Base-by-base conservation (phyloP, 2,113 vertebrate species). In the Zeus faber region DNA sequence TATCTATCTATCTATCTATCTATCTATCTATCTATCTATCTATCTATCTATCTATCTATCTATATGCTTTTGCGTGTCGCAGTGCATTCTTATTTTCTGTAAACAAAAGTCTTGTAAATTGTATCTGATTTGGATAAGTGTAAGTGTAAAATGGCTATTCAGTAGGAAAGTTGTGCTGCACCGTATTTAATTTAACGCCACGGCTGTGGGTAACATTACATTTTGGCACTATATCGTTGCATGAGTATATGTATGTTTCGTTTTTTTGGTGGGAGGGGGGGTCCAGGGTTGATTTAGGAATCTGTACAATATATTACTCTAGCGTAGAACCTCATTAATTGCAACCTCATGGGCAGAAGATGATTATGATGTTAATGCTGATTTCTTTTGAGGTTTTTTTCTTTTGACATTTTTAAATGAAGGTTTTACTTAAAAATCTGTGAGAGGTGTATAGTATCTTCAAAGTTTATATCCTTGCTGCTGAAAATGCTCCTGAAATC, bases 161-260 rank as follows among this genome's bases (percentile, higher is more conserved):
- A n/a, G n/a, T 20, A 22, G 18, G 10, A 44, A 22, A 44, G 6
- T 16, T 6, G 16, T 20, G 16, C 16, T 20, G 8, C 40, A 20
- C 9, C 3, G 2, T 2, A n/a, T 37, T 37, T 11, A 14, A 5
- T 37, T 37, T 37, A 2, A 37, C n/a, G 33, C 33, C 5, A 37
- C 4, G 4, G 47, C 13, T 40, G 37, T 24, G 24, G 29, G 6
- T 49, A 31, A 5, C 22, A 37, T n/a, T 53, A 47, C 49, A 75
- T 25, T 54, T 46, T 49, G 16, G 27, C 25, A 62, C 18, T 47
- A 35, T 11, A 16, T 62, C 57, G 57, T 54, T 61, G 54, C 27
- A 41, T 55, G 46, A 44, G n/a, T 55, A 27, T 61, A 47, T 5
- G 27, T 45, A 52, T 26, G 37, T 45, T 17, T 25, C 27, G 22